A percentile compares a stretch with the other conserved stretches of the same genome.
phyloP scores from a whole-genome alignment of 2,113 vertebrate genomes.

The Actinemys pallida region DNA sequence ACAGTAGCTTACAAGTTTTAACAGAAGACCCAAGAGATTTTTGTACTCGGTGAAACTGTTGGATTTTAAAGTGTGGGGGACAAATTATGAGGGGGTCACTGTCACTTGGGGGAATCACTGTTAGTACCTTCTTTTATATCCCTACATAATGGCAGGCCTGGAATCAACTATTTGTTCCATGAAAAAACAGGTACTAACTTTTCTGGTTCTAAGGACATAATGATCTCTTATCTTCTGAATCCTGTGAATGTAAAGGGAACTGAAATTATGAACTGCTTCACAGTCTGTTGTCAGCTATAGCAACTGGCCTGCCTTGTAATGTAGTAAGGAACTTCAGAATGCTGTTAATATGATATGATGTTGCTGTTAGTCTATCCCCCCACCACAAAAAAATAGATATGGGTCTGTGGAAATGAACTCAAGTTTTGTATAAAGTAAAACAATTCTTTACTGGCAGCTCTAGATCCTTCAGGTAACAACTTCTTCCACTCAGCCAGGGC shows the following conservation, averaged over 20 bases:
- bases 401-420: neutral
- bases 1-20: too few species aligned
- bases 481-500: neutral
- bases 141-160: neutral
- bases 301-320: neutral
- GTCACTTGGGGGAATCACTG: too few species aligned
- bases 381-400: neutral
- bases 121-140: too few species aligned
- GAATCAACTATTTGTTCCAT: neutral
- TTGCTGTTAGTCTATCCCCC: neutral
- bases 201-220: neutral
- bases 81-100: too few species aligned
- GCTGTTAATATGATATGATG: neutral
- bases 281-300: neutral
- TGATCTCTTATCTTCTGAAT: neutral
- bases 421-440: neutral
- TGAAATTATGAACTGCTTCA: neutral
- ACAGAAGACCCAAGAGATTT: too few species aligned
- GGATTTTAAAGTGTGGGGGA: too few species aligned
- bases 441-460: fast-evolving
- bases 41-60: too few species aligned
- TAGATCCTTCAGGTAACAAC: fast-evolving
- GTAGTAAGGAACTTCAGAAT: neutral
- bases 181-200: neutral
- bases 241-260: neutral